phyloP scores from a whole-genome alignment of 2,797 vertebrate genomes.

The Apogon hyalosoma region DNA sequence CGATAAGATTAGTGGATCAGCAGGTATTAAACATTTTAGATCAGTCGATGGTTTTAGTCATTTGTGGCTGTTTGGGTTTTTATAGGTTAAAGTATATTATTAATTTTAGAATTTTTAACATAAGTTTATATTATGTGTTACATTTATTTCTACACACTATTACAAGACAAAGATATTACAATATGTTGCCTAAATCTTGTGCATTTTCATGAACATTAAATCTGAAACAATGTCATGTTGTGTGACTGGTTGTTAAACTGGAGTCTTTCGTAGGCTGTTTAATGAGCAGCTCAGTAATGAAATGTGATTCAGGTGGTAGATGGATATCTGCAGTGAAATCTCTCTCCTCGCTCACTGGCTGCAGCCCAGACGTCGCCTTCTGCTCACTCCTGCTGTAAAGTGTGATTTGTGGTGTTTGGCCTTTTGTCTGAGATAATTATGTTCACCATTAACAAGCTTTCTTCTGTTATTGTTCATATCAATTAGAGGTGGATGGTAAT shows the following conservation, averaged over 20 bases:
- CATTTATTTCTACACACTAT: neutral
- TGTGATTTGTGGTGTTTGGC: constrained; percentile 71
- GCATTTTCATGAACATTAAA: neutral
- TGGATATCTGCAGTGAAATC: constrained; percentile 72
- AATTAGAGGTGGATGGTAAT: constrained; percentile 88
- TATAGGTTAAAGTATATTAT: too few species aligned
- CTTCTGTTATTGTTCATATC: constrained; percentile 89
- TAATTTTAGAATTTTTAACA: too few species aligned
- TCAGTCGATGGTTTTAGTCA: too few species aligned
- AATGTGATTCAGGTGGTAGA: constrained; percentile 74
- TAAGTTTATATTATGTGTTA: too few species aligned
- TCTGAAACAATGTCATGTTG: constrained; percentile 3
- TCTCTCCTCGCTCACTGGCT: constrained; percentile 44
- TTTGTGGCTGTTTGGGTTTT: too few species aligned
- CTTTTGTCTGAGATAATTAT: constrained; percentile 75
- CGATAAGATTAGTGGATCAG: too few species aligned
- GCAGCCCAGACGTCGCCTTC: constrained; percentile 73
- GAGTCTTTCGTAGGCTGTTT: constrained; percentile 23
- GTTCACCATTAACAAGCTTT: constrained; percentile 89
- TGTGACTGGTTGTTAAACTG: constrained; percentile 25
- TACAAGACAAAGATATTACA: neutral
- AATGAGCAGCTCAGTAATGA: constrained; percentile 52
- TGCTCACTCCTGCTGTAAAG: constrained; percentile 60
- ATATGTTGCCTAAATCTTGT: neutral
- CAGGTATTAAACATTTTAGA: too few species aligned